phyloP scores from a whole-genome alignment of 2,888 invertebrate genomes.

The Dorcus parallelipipedus region DNA sequence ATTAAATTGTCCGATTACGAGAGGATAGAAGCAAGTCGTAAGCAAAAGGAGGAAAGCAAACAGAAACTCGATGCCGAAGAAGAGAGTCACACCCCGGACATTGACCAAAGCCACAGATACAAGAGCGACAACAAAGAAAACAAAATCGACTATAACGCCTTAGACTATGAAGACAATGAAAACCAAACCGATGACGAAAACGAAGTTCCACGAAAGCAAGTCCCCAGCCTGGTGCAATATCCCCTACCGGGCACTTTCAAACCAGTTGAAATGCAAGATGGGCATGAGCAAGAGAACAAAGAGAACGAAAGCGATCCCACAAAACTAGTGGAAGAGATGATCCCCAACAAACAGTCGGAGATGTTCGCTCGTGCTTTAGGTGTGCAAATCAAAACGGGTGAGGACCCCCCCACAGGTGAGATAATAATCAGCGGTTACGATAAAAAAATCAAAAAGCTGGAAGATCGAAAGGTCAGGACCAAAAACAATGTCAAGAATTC shows the following conservation, averaged over 20 bases:
- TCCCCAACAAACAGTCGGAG: conserved; percentile 36
- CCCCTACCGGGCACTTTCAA: conserved; percentile 41
- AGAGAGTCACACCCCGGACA: conserved; percentile 6
- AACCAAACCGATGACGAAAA: conserved; percentile 42
- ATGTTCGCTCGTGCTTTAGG: conserved; percentile 58
- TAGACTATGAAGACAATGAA: conserved; percentile 67
- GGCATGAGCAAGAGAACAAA: conserved; percentile 12
- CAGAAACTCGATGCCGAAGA: conserved; percentile 7
- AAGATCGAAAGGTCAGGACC: conserved; percentile 3
- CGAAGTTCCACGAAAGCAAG: conserved; percentile 35
- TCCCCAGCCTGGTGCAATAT: conserved; percentile 48
- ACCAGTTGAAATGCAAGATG: conserved; percentile 25
- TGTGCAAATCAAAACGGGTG: conserved; percentile 46
- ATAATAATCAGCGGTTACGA: conserved; percentile 41
- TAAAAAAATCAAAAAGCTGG: conserved; percentile 33
- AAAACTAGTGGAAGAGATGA: conserved; percentile 17
- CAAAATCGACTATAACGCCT: conserved; percentile 65
- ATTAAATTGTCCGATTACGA: conserved; percentile 81
- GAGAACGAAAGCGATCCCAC: conserved; percentile 3
- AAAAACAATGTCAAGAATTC: conserved; percentile 2
- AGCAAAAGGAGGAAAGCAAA: conserved; percentile 30
- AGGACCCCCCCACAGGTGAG: conserved; percentile 42
- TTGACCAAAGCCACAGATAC: neutral
- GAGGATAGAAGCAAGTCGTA: conserved; percentile 66
- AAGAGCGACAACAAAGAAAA: conserved; percentile 16